Percentiles rank a stretch among this genome's conserved stretches.
Conservation (phyloP, 2,113 vertebrate species). For the Trogon melanurus region DNA sequence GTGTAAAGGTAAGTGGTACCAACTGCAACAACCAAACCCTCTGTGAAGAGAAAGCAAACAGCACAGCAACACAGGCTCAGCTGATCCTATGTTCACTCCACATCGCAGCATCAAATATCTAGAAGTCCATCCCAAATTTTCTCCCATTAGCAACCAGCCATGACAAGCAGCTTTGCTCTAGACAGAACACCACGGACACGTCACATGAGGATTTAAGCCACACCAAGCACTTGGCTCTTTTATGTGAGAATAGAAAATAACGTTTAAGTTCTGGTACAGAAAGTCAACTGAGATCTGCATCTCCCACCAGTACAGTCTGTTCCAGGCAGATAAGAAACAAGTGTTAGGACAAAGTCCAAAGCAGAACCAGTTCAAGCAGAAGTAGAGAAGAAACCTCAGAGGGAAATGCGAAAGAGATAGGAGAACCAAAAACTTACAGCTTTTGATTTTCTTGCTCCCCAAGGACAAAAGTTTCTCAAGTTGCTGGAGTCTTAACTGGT, state of each 20-base stretch:
- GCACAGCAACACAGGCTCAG: neutral
- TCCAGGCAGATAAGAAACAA: neutral
- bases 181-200: rapidly evolving
- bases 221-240: neutral
- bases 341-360: neutral
- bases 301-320: neutral
- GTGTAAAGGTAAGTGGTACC: too few relatives aligned
- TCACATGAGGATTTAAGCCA: neutral
- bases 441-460: neutral
- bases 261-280: conserved; percentile 34
- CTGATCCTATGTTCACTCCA: too few relatives aligned
- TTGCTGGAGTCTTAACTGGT: neutral
- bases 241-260: conserved; percentile 51
- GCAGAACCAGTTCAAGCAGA: neutral
- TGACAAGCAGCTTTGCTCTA: neutral
- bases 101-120: neutral
- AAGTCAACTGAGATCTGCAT: neutral
- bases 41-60: neutral
- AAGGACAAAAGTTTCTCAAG: neutral
- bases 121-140: neutral
- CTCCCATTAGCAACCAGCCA: neutral
- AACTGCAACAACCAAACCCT: neutral
- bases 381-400: neutral
- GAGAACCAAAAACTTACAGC: neutral
- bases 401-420: neutral